These are phyloP conservation scores for Puntigrus tetrazona DNA, from an alignment of 2,113 vertebrate genomes.

Conservation along the genomic window DNA sequence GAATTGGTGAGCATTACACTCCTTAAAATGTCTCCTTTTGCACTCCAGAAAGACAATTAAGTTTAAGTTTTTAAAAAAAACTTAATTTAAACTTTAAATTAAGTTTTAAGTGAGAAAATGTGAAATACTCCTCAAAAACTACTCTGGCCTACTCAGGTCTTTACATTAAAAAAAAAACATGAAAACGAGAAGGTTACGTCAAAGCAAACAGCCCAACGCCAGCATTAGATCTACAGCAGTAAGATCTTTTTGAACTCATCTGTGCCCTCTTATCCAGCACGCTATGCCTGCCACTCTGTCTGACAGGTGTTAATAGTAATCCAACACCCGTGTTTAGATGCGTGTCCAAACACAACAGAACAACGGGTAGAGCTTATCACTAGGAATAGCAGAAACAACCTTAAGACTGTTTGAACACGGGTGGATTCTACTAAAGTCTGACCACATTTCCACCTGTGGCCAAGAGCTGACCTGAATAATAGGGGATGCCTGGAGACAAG, in stretches of 20 bases:
- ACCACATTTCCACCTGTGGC: not conserved
- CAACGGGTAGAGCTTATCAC: constrained; percentile 11
- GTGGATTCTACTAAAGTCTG: not conserved
- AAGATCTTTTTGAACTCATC: not conserved
- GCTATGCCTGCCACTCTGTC: not conserved
- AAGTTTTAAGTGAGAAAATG: not conserved
- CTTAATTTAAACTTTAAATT: too few species aligned
- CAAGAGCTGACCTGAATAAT: not conserved
- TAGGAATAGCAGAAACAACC: constrained; percentile 37
- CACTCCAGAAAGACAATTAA: not conserved
- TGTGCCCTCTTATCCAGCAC: not conserved
- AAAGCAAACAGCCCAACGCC: not conserved
- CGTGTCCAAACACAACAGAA: not conserved
- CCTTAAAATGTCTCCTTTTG: not conserved
- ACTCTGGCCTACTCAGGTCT: not conserved
- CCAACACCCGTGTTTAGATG: constrained; percentile 20
- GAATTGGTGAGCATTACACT: not conserved
- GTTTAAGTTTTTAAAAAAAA: too few species aligned
- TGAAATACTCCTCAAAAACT: not conserved
- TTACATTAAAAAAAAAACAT: not conserved
- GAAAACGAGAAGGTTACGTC: not conserved
- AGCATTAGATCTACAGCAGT: not conserved
- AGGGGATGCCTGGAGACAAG: not conserved
- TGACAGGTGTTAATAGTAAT: constrained; percentile 17
- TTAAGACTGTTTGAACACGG: constrained; percentile 33